These are phyloP conservation scores for Pachyrhynchus sulphureomaculatus DNA, from an alignment of 1,140 invertebrate species.

Conservation along the genomic window DNA sequence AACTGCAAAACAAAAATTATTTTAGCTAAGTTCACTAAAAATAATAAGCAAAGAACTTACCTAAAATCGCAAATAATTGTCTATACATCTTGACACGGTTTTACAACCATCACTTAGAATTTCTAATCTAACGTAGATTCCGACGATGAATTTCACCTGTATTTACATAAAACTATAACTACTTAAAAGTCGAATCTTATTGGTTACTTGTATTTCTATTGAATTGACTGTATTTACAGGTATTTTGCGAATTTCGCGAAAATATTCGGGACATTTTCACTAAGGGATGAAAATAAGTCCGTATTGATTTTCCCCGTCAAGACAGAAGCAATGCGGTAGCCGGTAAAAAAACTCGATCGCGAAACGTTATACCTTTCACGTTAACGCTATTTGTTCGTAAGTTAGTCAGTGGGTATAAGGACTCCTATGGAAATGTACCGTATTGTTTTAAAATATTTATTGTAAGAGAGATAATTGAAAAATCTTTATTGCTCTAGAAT, in stretches of 20 bases:
- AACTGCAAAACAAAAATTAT: too few relatives aligned
- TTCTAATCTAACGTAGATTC: too few relatives aligned
- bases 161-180: too few relatives aligned
- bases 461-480: too few relatives aligned
- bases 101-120: constrained; percentile 5
- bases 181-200: too few relatives aligned
- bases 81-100: constrained; percentile 21
- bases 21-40: neutral
- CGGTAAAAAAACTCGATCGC: neutral
- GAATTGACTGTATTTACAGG: neutral
- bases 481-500: too few relatives aligned
- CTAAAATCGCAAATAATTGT: constrained; percentile 20
- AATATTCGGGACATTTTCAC: constrained; percentile 10
- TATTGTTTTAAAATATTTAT: too few relatives aligned
- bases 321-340: constrained; percentile 20
- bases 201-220: too few relatives aligned
- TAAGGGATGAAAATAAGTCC: constrained; percentile 1
- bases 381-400: constrained; percentile 3
- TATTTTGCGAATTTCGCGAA: constrained; percentile 6
- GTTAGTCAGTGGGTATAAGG: too few relatives aligned
- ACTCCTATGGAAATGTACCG: too few relatives aligned
- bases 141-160: too few relatives aligned
- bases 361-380: neutral
- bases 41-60: neutral
- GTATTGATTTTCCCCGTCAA: constrained; percentile 12